A percentile compares a stretch with the other conserved stretches of the same genome.
phyloP scores from a whole-genome alignment of 2,113 vertebrate genomes.

The Anoplopoma fimbria region DNA sequence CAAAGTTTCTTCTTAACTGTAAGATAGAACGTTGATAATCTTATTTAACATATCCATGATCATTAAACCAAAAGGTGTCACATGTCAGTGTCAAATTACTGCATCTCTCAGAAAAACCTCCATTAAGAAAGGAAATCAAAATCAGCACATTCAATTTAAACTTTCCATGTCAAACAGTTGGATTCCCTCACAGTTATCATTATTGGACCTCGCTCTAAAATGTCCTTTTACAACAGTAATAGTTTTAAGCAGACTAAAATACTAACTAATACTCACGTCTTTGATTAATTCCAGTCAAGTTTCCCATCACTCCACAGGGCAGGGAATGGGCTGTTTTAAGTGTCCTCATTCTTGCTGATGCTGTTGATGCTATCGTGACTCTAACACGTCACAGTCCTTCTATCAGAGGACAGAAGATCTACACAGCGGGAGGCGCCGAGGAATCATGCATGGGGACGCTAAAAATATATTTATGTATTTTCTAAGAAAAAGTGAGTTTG shows the following conservation, averaged over 20 bases:
- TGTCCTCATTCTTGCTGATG: not conserved
- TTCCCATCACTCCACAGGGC: not conserved
- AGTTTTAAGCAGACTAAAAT: not conserved
- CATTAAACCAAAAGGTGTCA: not conserved
- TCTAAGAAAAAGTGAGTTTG: not conserved
- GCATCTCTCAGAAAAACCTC: not conserved
- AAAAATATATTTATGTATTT: not conserved
- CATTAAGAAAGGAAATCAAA: not conserved
- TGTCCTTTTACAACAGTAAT: not conserved
- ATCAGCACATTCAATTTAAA: not conserved
- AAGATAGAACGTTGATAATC: not conserved
- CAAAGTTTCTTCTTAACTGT: not conserved
- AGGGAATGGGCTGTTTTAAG: not conserved
- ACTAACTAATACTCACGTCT: too few relatives aligned
- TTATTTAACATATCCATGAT: not conserved
- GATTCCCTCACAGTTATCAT: not conserved
- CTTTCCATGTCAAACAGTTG: not conserved
- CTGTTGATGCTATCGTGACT: not conserved
- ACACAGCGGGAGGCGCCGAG: not conserved
- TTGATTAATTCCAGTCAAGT: too few relatives aligned
- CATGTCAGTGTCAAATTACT: not conserved
- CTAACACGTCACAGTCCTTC: not conserved
- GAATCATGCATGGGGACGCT: too few relatives aligned
- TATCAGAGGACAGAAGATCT: not conserved
- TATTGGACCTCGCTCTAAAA: not conserved